Evolutionary conservation across 2,888 invertebrate genomes (phyloP).

Genomic region (Cryptocephalus moraei): DNA sequence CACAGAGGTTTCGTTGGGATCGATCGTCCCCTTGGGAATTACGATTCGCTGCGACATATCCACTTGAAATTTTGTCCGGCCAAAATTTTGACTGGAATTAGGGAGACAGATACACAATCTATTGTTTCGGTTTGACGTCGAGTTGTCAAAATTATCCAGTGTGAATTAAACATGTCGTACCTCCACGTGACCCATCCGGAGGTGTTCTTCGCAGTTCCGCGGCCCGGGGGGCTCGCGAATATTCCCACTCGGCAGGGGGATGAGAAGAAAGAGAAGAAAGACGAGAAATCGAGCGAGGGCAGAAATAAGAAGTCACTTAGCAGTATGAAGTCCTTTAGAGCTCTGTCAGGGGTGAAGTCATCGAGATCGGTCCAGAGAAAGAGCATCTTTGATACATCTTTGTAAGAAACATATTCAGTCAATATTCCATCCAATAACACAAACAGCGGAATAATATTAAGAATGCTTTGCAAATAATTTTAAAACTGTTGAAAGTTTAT

Average conservation of each 20-base stretch:
- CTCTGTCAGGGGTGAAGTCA: constrained; percentile 3
- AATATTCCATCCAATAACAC: too few species aligned
- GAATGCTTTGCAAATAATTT: too few species aligned
- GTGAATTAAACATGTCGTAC: constrained; percentile 7
- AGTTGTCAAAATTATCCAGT: not conserved
- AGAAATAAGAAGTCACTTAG: not conserved
- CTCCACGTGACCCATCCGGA: constrained; percentile 9
- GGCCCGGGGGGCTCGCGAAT: constrained; percentile 10
- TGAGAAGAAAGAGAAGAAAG: too few species aligned
- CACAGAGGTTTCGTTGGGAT: constrained; percentile 28
- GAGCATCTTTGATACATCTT: constrained; percentile 2
- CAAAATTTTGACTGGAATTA: not conserved
- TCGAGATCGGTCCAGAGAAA: constrained; percentile 4
- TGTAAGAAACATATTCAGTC: constrained; percentile 2
- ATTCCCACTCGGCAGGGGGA: constrained; percentile 7
- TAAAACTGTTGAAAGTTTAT: too few species aligned
- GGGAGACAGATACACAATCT: not conserved
- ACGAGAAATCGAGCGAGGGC: not conserved
- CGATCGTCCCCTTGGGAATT: constrained; percentile 28
- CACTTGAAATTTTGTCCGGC: not conserved
- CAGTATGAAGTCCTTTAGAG: constrained; percentile 3
- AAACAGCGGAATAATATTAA: too few species aligned
- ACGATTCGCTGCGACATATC: constrained; percentile 22
- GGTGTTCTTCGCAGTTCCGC: constrained; percentile 6
- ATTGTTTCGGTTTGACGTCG: not conserved